Evolutionary conservation across 2,113 vertebrate genomes (phyloP).

Genomic region (Python bivittatus): DNA sequence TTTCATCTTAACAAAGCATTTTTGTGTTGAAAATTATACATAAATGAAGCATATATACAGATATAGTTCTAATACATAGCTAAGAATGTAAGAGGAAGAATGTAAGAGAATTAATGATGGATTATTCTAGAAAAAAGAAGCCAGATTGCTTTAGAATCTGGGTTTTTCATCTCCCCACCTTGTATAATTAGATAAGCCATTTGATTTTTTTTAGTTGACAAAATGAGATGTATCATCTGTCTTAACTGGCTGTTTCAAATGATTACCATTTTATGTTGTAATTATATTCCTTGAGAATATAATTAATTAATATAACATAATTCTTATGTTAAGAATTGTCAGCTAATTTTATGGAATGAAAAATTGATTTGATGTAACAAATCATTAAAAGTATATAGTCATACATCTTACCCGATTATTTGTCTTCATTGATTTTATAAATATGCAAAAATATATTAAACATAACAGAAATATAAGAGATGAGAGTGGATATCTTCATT

Average conservation of each 20-base stretch:
- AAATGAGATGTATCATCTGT: constrained; percentile 9
- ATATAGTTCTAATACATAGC: constrained; percentile 16
- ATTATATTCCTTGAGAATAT: constrained; percentile 7
- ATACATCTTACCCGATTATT: constrained; percentile 20
- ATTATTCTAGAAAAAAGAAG: background rate
- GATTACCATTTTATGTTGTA: constrained; percentile 1
- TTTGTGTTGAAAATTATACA: background rate
- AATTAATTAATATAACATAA: no score
- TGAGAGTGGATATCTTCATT: background rate
- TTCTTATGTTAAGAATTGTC: constrained; percentile 30
- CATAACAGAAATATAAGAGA: background rate
- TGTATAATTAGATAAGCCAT: background rate
- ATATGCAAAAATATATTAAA: constrained; percentile 13
- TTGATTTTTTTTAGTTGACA: constrained; percentile 1
- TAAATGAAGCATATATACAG: background rate
- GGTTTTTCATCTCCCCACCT: background rate
- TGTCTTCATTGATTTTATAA: constrained; percentile 30
- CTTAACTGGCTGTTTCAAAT: background rate
- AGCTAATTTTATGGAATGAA: constrained; percentile 34
- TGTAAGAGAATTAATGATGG: constrained; percentile 42
- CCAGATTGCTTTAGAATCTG: background rate
- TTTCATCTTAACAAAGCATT: no score
- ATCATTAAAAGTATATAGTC: constrained; percentile 33
- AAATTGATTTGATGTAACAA: constrained; percentile 31
- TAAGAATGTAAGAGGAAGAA: constrained; percentile 44